phyloP scores from a whole-genome alignment of 92 coral and sea anemone genomes.

The Palythoa grandis region DNA sequence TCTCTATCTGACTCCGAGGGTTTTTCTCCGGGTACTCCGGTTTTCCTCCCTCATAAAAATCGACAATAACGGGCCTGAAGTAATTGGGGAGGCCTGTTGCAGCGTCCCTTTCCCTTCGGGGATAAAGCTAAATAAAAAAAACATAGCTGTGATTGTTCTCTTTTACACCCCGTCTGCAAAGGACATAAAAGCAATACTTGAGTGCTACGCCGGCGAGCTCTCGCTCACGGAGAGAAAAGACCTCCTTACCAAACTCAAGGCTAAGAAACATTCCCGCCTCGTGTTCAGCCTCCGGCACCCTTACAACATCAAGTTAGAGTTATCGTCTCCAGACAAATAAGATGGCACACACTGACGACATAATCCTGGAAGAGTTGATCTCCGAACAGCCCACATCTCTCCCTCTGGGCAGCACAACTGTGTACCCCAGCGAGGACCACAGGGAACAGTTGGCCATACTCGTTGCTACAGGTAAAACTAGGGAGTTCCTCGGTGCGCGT shows the following conservation, averaged over 20 bases:
- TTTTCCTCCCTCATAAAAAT: too few relatives aligned
- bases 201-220: neutral
- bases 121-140: too few relatives aligned
- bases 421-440: neutral
- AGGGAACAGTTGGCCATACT: constrained; percentile 35
- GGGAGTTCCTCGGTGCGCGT: constrained; percentile 7
- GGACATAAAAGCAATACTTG: neutral
- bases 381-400: neutral
- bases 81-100: too few relatives aligned
- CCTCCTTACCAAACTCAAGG: too few relatives aligned
- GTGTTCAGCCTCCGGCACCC: neutral
- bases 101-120: too few relatives aligned
- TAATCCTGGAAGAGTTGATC: neutral
- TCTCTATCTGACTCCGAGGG: too few relatives aligned
- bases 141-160: neutral
- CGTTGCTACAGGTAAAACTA: constrained; percentile 39
- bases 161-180: neutral
- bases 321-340: neutral
- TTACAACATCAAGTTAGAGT: neutral
- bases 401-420: neutral
- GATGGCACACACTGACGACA: neutral
- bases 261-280: neutral
- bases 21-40: too few relatives aligned
- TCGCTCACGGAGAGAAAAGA: neutral
- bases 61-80: too few relatives aligned